Conservation (phyloP, 1,140 invertebrate genomes). For the Caenorhabditis remanei region DNA sequence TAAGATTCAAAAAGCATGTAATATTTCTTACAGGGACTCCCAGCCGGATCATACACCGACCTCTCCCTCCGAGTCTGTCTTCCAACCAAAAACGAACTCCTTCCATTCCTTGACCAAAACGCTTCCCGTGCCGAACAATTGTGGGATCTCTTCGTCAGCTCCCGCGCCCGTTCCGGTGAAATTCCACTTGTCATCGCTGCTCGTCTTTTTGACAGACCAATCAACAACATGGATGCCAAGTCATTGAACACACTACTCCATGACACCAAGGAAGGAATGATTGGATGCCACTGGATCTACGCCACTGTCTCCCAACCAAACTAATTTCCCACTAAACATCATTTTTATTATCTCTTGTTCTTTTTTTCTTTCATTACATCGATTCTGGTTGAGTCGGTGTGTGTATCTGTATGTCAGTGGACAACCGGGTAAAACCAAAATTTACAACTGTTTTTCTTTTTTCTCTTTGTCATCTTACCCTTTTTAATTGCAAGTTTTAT, state of each 20-base stretch:
- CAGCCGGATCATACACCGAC: slow-evolving; percentile 73
- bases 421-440: slow-evolving; percentile 53
- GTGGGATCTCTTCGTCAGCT: slow-evolving; percentile 77
- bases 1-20: not conserved
- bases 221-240: slow-evolving; percentile 70
- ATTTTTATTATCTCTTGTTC: not conserved
- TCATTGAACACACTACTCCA: slow-evolving; percentile 72
- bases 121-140: slow-evolving; percentile 74
- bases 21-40: slow-evolving; percentile 66
- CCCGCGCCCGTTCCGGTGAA: slow-evolving; percentile 76
- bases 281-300: slow-evolving; percentile 74
- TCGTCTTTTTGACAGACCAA: slow-evolving; percentile 71
- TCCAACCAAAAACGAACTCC: slow-evolving; percentile 75
- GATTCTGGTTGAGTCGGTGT: slow-evolving; percentile 55
- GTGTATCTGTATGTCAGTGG: slow-evolving; percentile 49
- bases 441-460: slow-evolving; percentile 6
- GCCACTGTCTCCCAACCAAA: slow-evolving; percentile 69
- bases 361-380: slow-evolving; percentile 29
- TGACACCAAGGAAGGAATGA: slow-evolving; percentile 70
- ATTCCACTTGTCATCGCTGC: slow-evolving; percentile 73
- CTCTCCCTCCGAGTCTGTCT: slow-evolving; percentile 75
- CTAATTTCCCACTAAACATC: not conserved
- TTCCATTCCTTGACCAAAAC: slow-evolving; percentile 77
- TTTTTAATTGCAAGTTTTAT: not conserved
- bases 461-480: not conserved